A percentile compares a stretch with the other conserved stretches of the same genome.
Evolutionary conservation across 2,888 invertebrate species (phyloP).

Genomic region (Eilema depressum): DNA sequence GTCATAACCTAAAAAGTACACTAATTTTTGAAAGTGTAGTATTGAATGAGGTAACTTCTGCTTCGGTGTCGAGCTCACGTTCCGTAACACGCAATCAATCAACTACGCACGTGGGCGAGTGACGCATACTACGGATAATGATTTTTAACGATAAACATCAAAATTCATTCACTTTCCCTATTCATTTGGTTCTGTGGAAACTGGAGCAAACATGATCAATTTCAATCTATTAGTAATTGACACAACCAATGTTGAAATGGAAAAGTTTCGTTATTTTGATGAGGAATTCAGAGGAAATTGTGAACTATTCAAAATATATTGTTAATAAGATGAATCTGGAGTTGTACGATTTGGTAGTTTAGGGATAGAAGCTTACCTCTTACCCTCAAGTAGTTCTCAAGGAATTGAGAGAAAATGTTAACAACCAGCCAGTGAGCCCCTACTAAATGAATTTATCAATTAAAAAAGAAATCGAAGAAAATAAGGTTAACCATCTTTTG

Average conservation of each 20-base stretch:
- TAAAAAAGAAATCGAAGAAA: too few species aligned
- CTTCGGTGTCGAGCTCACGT: slow-evolving; percentile 24
- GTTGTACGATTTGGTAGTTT: background rate
- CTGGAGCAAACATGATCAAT: slow-evolving; percentile 13
- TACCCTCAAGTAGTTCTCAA: background rate
- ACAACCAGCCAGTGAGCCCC: too few species aligned
- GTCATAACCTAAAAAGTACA: background rate
- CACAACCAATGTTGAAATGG: background rate
- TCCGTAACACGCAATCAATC: slow-evolving; percentile 41
- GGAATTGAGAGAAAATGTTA: too few species aligned
- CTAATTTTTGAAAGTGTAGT: too few species aligned
- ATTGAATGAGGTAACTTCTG: slow-evolving; percentile 22
- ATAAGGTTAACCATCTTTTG: too few species aligned
- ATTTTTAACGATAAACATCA: slow-evolving; percentile 47
- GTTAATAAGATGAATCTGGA: too few species aligned
- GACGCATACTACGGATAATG: slow-evolving; percentile 24
- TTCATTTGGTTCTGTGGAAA: slow-evolving; percentile 16
- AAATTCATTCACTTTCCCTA: slow-evolving; percentile 17
- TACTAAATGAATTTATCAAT: too few species aligned
- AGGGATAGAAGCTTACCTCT: background rate
- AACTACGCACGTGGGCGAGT: slow-evolving; percentile 39
- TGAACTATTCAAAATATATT: too few species aligned
- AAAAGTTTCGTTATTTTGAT: background rate
- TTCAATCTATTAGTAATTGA: slow-evolving; percentile 7
- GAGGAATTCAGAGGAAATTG: too few species aligned